Conservation (phyloP, 2,797 vertebrate species). For the Myotis daubentonii region DNA sequence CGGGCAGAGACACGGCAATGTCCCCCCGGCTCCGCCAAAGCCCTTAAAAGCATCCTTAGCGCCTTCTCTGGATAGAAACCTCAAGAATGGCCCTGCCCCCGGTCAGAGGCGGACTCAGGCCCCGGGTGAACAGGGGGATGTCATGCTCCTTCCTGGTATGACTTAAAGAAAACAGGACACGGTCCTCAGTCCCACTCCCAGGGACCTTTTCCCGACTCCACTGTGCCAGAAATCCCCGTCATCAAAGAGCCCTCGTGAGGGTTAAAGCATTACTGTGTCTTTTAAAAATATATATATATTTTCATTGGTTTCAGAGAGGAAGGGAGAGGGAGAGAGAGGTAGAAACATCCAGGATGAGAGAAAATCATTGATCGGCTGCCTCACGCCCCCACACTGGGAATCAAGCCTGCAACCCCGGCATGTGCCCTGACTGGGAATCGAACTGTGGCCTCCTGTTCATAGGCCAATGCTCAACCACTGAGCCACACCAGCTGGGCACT, state of each 20-base stretch:
- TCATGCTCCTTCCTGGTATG: background rate
- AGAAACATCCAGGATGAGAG: too few species aligned
- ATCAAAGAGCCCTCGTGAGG: background rate
- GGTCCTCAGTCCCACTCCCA: background rate
- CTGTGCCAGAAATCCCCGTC: background rate
- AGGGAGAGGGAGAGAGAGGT: too few species aligned
- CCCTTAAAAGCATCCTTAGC: background rate
- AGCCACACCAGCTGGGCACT: too few species aligned
- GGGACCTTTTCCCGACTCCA: background rate
- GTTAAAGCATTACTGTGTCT: background rate
- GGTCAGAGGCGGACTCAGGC: background rate
- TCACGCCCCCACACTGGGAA: too few species aligned
- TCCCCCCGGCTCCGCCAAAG: background rate
- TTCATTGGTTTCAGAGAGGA: too few species aligned
- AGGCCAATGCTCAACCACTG: too few species aligned
- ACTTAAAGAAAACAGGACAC: background rate
- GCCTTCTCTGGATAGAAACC: background rate
- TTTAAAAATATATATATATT: too few species aligned
- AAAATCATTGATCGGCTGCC: too few species aligned
- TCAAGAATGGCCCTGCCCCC: background rate
- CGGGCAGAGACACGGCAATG: rapidly evolving
- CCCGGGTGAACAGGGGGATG: background rate
- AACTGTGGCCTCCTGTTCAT: too few species aligned
- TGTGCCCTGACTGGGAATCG: too few species aligned
- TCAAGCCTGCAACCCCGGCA: too few species aligned